Evolutionary conservation across 2,797 vertebrate species (phyloP).

Genomic region (Spinus pinus): DNA sequence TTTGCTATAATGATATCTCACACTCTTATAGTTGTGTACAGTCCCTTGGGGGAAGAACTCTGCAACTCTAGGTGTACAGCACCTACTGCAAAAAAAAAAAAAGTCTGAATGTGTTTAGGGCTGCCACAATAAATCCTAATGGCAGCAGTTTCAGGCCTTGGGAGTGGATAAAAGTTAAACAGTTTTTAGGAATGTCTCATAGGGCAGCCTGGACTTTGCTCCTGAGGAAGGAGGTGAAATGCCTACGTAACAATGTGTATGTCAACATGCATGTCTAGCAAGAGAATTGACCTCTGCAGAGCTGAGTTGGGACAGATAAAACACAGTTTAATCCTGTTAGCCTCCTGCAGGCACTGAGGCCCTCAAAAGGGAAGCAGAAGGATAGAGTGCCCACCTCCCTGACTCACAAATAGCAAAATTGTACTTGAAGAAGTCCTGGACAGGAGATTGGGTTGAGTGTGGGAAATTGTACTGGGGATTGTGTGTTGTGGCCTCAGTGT

Average conservation of each 20-base stretch:
- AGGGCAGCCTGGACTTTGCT: slow-evolving; percentile 20
- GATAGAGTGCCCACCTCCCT: background rate
- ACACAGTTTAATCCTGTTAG: slow-evolving; percentile 9
- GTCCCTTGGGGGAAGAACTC: background rate
- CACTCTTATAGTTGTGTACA: background rate
- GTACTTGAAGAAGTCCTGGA: background rate
- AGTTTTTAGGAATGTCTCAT: background rate
- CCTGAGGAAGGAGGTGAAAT: background rate
- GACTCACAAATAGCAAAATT: background rate
- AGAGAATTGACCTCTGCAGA: background rate
- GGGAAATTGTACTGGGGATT: background rate
- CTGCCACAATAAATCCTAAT: background rate
- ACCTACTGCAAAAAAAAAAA: background rate
- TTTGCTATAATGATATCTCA: background rate
- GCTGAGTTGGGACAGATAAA: slow-evolving; percentile 5
- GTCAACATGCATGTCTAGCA: slow-evolving; percentile 1
- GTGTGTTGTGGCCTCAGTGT: background rate
- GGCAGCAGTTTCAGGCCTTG: background rate
- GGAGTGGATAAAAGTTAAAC: background rate
- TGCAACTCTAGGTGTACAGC: accelerated
- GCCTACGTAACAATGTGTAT: background rate
- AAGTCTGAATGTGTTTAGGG: background rate
- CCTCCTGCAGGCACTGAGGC: background rate
- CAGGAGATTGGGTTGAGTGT: background rate
- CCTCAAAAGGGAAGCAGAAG: slow-evolving; percentile 1